phyloP scores from a whole-genome alignment of 2,888 invertebrate genomes.

The Ophion costatus region DNA sequence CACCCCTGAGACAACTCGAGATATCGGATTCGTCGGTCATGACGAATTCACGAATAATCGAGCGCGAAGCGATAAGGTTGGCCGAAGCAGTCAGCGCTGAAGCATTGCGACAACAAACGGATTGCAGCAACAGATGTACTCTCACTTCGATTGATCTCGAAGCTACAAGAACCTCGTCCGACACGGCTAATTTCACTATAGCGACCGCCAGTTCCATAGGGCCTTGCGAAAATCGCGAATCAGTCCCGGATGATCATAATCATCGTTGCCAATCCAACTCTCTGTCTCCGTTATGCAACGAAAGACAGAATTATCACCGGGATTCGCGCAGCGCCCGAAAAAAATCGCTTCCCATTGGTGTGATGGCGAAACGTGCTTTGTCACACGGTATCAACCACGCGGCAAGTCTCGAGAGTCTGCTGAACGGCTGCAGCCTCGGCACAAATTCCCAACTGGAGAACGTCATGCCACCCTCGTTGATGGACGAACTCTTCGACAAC shows the following conservation, averaged over 20 bases:
- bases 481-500: constrained; percentile 86
- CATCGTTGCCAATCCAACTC: constrained; percentile 75
- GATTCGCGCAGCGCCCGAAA: constrained; percentile 83
- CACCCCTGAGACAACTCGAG: constrained; percentile 68
- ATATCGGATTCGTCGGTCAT: constrained; percentile 85
- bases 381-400: constrained; percentile 84
- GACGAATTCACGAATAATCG: constrained; percentile 89
- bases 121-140: constrained; percentile 72
- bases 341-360: constrained; percentile 89
- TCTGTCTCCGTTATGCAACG: constrained; percentile 71
- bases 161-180: constrained; percentile 90
- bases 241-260: constrained; percentile 68
- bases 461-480: constrained; percentile 92
- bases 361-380: constrained; percentile 90
- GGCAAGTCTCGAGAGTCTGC: constrained; percentile 87
- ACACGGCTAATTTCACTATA: constrained; percentile 89
- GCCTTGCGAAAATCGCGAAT: constrained; percentile 70
- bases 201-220: constrained; percentile 84
- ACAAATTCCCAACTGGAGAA: constrained; percentile 90
- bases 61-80: constrained; percentile 90
- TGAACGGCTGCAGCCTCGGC: constrained; percentile 85
- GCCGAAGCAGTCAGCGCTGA: constrained; percentile 85
- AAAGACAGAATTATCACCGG: constrained; percentile 37
- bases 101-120: constrained; percentile 76
- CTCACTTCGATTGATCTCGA: constrained; percentile 88